Conservation (phyloP, 2,888 invertebrate genomes). For the Diaphora mendica region DNA sequence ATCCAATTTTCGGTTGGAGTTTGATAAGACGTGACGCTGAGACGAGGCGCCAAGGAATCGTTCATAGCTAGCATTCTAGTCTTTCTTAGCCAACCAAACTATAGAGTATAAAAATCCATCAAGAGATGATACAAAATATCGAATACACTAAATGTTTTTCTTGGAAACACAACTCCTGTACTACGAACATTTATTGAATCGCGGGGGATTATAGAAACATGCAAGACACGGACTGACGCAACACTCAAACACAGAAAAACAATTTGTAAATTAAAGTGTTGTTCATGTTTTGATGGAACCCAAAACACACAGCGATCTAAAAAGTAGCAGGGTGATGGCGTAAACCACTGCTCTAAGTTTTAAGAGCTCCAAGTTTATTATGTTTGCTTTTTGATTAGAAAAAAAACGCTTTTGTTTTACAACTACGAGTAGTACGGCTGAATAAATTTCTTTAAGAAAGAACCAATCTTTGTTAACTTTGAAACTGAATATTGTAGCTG, state of each 20-base stretch:
- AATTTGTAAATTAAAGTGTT: too few relatives aligned
- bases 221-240: too few relatives aligned
- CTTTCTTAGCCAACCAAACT: neutral
- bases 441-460: neutral
- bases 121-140: neutral
- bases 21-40: slow-evolving; percentile 24
- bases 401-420: neutral
- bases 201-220: too few relatives aligned
- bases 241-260: too few relatives aligned
- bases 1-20: slow-evolving; percentile 29
- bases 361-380: neutral
- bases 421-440: neutral
- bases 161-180: neutral
- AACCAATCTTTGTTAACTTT: neutral
- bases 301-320: too few relatives aligned
- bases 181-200: too few relatives aligned
- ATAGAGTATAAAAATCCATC: neutral
- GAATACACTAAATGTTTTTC: neutral
- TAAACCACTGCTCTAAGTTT: too few relatives aligned
- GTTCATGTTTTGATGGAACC: too few relatives aligned
- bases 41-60: slow-evolving; percentile 5
- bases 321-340: too few relatives aligned
- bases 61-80: neutral
- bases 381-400: neutral
- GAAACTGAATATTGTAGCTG: too few relatives aligned